These are phyloP conservation scores for Brachionus sp. DNA, from an alignment of 1,140 invertebrate genomes.

Conservation along the genomic window DNA sequence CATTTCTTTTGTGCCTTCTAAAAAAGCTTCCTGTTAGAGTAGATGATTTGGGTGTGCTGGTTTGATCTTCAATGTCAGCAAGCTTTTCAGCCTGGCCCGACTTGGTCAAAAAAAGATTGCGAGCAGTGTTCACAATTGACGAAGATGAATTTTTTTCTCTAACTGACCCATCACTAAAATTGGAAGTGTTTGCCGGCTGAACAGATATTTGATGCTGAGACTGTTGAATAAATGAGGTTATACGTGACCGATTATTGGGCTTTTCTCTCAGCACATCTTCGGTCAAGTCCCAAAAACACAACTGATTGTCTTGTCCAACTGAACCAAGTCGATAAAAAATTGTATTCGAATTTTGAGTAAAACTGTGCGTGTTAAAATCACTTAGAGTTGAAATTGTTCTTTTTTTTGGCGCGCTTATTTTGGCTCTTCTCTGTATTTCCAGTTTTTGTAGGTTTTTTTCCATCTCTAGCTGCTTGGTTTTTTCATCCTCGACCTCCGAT, in stretches of 20 bases:
- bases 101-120: not conserved
- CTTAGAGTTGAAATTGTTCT: slow-evolving; percentile 33
- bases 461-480: not conserved
- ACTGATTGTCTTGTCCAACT: slow-evolving; percentile 93
- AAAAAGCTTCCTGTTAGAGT: slow-evolving; percentile 50
- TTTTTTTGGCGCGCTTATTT: slow-evolving; percentile 22
- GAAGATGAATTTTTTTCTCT: slow-evolving; percentile 1
- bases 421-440: not conserved
- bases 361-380: slow-evolving; percentile 50
- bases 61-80: slow-evolving; percentile 67
- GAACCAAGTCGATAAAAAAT: slow-evolving; percentile 78
- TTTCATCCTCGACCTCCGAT: slow-evolving; percentile 11
- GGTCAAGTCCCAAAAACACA: slow-evolving; percentile 97
- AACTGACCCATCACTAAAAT: slow-evolving; percentile 45
- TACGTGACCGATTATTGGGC: slow-evolving; percentile 49
- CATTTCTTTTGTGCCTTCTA: slow-evolving; percentile 18
- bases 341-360: not conserved
- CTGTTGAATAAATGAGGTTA: slow-evolving; percentile 46
- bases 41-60: slow-evolving; percentile 59
- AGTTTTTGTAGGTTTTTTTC: slow-evolving; percentile 27
- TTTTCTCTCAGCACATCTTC: slow-evolving; percentile 77
- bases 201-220: slow-evolving; percentile 17
- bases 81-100: not conserved
- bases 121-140: not conserved
- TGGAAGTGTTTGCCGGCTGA: slow-evolving; percentile 50